A percentile compares a stretch with the other conserved stretches of the same genome.
Conservation (phyloP, 2,113 vertebrate genomes). For the Chaetorhynchus papuensis region DNA sequence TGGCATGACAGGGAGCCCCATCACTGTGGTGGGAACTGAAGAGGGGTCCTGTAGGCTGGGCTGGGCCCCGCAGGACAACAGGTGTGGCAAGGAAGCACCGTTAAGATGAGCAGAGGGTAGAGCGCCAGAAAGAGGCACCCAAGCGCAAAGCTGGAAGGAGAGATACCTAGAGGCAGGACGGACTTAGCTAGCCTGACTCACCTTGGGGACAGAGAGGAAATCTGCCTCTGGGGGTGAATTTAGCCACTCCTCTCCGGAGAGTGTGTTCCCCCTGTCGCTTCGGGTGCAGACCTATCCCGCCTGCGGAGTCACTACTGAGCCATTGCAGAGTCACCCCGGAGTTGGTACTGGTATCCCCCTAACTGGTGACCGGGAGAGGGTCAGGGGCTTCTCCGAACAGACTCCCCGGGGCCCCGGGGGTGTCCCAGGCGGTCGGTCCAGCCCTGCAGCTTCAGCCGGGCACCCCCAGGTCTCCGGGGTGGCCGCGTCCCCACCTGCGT, state of each 20-base stretch:
- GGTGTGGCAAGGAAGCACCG: neutral
- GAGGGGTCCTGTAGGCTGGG: neutral
- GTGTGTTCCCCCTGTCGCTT: neutral
- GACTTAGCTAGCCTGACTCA: neutral
- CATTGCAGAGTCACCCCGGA: neutral
- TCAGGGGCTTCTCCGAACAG: neutral
- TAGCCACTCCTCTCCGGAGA: neutral
- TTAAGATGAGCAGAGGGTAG: neutral
- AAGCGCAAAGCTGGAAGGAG: neutral
- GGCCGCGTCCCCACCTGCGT: neutral
- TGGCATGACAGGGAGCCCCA: neutral
- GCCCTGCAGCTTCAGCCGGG: neutral
- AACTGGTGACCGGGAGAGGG: rapidly evolving
- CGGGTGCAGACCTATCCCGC: neutral
- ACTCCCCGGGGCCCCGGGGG: rapidly evolving
- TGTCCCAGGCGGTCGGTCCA: neutral
- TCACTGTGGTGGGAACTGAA: neutral
- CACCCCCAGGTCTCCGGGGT: neutral
- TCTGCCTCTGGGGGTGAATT: neutral
- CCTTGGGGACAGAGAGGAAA: neutral
- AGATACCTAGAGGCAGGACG: rapidly evolving
- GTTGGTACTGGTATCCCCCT: rapidly evolving
- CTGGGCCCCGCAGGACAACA: neutral
- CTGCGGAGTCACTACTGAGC: neutral
- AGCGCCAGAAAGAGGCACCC: neutral